Evolutionary conservation across 2,888 invertebrate species (phyloP), one percentile per base, ranked within the genome.

Genomic region (Phasia obesa): DNA sequence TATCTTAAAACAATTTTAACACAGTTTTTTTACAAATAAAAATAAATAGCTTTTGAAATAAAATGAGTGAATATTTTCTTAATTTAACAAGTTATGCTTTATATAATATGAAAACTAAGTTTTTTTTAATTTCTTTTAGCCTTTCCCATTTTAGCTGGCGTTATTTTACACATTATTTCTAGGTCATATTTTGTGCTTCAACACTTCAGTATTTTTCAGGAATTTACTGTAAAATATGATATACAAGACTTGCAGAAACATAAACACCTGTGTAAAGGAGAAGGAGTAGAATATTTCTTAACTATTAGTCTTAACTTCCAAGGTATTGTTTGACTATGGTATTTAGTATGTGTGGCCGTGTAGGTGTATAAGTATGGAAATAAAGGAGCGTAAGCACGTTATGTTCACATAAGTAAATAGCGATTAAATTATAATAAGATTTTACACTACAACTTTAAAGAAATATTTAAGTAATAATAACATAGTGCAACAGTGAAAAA

Each of bases 201-300:
- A 42, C 53, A 67, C 53, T 42, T 53, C 13, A 53, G 25, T 23
- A 19, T 42, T 53, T 42, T 53, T 25, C 13, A 67, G 23, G 53
- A 27, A n/a, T 42, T 15, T 13, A 53, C 19, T 15, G n/a, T 17
- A 13, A 67, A 53, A 38, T 67, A 53, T 64, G 27, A 15, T 19
- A 23, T 15, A 1, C 23, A 5, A 7, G 4, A 5, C 4, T 15
- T 7, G 15, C 38, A 38, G 1, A 38, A 38, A 38, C 38, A 42
- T 15, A 15, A n/a, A n/a, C 38, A n/a, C 2, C 4, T 3, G 13
- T 13, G 15, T 42, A 42, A 11, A 0, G n/a, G 4, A 2, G 15
- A 15, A 13, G 38, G 3, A n/a, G 35, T 11, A 35, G 11, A 35
- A 11, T 2, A 11, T 9, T 31, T 11, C 11, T 11, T 35, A 27